A percentile compares a stretch with the other conserved stretches of the same genome.
These are phyloP conservation scores for Thomomys bottae DNA, from an alignment of 2,113 vertebrate species.

Conservation along the genomic window DNA sequence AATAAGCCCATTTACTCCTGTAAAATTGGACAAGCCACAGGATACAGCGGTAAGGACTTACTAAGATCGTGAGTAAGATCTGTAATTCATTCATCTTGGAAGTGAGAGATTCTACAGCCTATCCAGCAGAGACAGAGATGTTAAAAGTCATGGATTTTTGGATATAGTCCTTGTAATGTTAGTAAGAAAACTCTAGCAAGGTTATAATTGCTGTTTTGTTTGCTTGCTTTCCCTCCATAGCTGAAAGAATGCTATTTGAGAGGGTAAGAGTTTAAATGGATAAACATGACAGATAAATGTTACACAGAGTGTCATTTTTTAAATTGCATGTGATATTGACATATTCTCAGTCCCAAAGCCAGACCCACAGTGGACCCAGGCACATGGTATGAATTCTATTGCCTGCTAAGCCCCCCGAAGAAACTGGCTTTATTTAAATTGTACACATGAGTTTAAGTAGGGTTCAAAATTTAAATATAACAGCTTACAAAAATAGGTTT, in stretches of 20 bases:
- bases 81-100: not conserved
- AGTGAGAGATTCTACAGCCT: not conserved
- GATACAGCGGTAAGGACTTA: not conserved
- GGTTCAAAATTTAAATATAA: conserved; percentile 33
- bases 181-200: not conserved
- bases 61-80: not conserved
- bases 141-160: not conserved
- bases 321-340: not conserved
- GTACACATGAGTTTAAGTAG: not conserved
- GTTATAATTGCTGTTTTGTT: not conserved
- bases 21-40: not conserved
- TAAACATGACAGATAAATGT: not conserved
- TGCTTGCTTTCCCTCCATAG: not conserved
- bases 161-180: not conserved
- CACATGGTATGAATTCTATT: not conserved
- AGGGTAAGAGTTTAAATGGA: not conserved
- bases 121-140: not conserved
- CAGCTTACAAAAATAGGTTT: not conserved
- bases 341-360: not conserved
- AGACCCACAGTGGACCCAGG: not conserved
- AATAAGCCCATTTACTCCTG: not conserved
- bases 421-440: conserved; percentile 11
- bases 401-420: not conserved
- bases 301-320: not conserved
- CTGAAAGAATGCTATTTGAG: not conserved